A percentile compares a stretch with the other conserved stretches of the same genome.
Conservation (phyloP, 2,797 vertebrate species). For the Trematomus bernacchii region DNA sequence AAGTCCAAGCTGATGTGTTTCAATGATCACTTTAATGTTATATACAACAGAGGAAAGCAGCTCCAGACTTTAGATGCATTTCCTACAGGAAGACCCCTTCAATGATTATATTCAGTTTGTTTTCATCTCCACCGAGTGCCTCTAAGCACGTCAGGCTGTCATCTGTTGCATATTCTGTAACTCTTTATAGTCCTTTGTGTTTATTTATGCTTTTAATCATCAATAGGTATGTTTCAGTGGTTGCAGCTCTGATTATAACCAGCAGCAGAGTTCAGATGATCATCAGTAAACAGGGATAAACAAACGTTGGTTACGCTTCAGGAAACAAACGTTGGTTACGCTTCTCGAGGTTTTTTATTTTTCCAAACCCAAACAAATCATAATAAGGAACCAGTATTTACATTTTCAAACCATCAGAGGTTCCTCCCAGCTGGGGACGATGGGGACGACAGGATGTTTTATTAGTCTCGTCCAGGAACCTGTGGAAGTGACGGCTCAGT, state of each 20-base stretch:
- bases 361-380: slow-evolving; percentile 34
- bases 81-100: no score
- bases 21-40: no score
- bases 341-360: slow-evolving; percentile 31
- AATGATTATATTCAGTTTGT: no score
- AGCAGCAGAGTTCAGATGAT: slow-evolving; percentile 22
- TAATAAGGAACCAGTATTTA: slow-evolving; percentile 34
- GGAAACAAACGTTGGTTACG: slow-evolving; percentile 39
- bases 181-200: no score
- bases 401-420: slow-evolving; percentile 44
- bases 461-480: slow-evolving; percentile 75
- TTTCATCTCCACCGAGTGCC: no score
- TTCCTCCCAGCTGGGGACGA: slow-evolving; percentile 57
- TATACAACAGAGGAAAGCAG: no score
- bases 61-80: no score
- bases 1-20: no score
- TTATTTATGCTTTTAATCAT: no score
- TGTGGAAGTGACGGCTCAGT: slow-evolving; percentile 65
- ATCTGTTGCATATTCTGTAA: no score
- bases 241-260: slow-evolving; percentile 5
- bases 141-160: no score
- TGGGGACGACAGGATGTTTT: slow-evolving; percentile 46
- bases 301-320: slow-evolving; percentile 35
- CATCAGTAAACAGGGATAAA: slow-evolving; percentile 22
- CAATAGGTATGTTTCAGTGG: no score